Evolutionary conservation across 2,113 vertebrate genomes (phyloP), one percentile per base, ranked within the genome.

Genomic region (Strix aluco): DNA sequence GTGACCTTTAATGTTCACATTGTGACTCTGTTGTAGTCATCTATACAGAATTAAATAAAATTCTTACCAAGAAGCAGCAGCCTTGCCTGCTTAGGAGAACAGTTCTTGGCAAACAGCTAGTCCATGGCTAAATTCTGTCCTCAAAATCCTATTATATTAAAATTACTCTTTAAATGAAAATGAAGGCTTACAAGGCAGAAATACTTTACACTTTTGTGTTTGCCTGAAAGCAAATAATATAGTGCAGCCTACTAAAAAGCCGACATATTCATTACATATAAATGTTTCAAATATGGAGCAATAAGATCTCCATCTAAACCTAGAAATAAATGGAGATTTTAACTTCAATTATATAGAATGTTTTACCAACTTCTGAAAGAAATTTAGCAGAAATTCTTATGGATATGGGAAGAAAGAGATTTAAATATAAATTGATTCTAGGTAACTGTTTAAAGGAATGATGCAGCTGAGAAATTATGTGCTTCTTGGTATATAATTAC

Each of bases 111-210:
- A 92, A 92, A 82, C 40, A 69, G 65, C 65, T 71, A 54, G 38
- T 75, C 38, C 26, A 17, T 29, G 36, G 82, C 67, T 77, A 85
- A 91, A 87, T 83, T 88, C 66, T 5, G 1, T 61, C 29, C 22
- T 77, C 61, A 84, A 86, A 91, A 94, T 95, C 88, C 65, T 61
- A 65, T 93, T 95, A 88, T 91, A 77, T 96, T 91, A 72, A 92
- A 90, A 90, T 96, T 90, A 74, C 38, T 73, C 59, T 94, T 92
- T 92, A 90, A 83, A 94, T 93, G 73, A 75, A 96, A 94, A 96
- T 91, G 80, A 86, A 85, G 46, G n/a, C 84, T 95, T 93, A 89
- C 58, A 78, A 88, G 46, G 73, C 32, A 74, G 83, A 92, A 93
- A 86, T 12, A 9, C 26, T 86, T 91, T 84, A 55, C 23, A 46